Evolutionary conservation across 2,888 invertebrate genomes (phyloP).

Genomic region (Chymomyza procnemis): DNA sequence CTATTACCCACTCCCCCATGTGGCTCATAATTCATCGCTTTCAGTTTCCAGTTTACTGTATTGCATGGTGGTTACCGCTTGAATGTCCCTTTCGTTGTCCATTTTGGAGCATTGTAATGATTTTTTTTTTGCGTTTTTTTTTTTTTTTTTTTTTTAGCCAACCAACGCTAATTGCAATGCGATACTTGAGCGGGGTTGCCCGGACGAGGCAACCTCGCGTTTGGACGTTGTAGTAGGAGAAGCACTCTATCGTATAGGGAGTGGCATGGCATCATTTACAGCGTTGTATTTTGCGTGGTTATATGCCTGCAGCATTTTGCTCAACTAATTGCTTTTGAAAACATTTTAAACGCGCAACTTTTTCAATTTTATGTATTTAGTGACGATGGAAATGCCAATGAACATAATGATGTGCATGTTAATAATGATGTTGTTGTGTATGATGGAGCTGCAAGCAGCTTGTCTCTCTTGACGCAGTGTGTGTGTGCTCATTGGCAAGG

Average conservation of each 20-base stretch:
- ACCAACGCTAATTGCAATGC: conserved; percentile 64
- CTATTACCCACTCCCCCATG: conserved; percentile 5
- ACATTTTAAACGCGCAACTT: conserved; percentile 46
- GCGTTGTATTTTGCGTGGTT: conserved; percentile 1
- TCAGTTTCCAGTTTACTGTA: conserved; percentile 45
- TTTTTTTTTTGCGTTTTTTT: conserved; percentile 59
- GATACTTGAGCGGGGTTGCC: conserved; percentile 40
- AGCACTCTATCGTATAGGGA: not conserved
- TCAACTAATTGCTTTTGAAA: conserved; percentile 67
- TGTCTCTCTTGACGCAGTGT: not conserved
- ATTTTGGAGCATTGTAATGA: conserved; percentile 52
- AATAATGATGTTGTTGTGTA: not conserved
- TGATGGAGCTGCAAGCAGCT: not conserved
- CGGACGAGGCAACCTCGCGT: not conserved
- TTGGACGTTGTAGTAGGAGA: not conserved
- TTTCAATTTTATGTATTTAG: conserved; percentile 62
- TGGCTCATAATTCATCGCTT: conserved; percentile 56
- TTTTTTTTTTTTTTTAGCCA: conserved; percentile 51
- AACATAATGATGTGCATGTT: not conserved
- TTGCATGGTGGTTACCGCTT: conserved; percentile 9
- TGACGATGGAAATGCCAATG: not conserved
- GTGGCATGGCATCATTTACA: not conserved
- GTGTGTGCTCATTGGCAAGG: conserved; percentile 20
- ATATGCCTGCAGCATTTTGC: conserved; percentile 41
- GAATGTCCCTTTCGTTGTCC: conserved; percentile 22